Evolutionary conservation across 2,888 invertebrate genomes (phyloP), one percentile per base, ranked within the genome.

Genomic region (Hypercompe scribonia): DNA sequence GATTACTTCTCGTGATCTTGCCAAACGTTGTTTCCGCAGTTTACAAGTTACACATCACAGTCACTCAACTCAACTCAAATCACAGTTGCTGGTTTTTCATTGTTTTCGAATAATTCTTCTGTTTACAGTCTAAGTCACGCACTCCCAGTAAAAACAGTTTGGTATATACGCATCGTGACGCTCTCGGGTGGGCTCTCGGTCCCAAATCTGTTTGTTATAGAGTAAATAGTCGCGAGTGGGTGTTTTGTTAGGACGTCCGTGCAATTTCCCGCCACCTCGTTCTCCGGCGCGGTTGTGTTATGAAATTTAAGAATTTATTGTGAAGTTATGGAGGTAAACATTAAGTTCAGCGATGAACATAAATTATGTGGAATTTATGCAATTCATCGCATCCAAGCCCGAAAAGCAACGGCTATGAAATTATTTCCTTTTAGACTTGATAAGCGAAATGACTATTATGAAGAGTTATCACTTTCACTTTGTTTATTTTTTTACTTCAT

Each of bases 271-370:
- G 68, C 31, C 46, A 46, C 31, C 28, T 31, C 42, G 66, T 31
- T 28, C 13, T 54, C 2, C 34, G 13, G 15, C 67, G 28, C 24
- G 5, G 66, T 42, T 34, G 36, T 36, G 54, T 65, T 39, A n/a
- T 65, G 39, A 71, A 70, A 70, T 74, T 70, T 50, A 58, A 64
- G 68, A 71, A 74, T 74, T 79, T 81, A 75, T 75, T 81, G 70
- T 79, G 39, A 73, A 79, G 74, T 74, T 79, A 70, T 64, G 65
- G 72, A 71, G 70, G 77, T 77, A 75, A 69, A 71, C 68, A 73
- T 61, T 46, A 64, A n/a, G 24, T 42, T 46, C 64, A 24, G 64
- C 42, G 67, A 50, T 67, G 46, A 67, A 39, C 42, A 50, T 65
- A 70, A 70, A 70, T 33, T 70, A 58, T 63, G 31, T 63, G 39